These are phyloP conservation scores for Diaprepes abbreviatus DNA, from an alignment of 2,888 invertebrate genomes.

Conservation along the genomic window DNA sequence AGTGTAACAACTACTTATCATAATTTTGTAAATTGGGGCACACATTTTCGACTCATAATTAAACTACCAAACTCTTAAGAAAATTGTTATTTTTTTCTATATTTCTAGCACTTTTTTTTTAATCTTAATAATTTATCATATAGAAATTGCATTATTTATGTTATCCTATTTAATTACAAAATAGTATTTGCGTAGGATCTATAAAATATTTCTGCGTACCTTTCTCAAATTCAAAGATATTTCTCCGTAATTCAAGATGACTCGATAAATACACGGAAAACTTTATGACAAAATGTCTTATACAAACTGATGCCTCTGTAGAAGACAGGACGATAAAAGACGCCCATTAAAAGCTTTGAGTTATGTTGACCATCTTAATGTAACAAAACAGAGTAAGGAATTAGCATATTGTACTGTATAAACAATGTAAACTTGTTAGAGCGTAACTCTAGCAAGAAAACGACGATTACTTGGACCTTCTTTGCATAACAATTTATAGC, in stretches of 20 bases:
- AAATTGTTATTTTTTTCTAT: too few species aligned
- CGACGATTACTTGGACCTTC: conserved; percentile 38
- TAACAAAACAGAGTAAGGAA: conserved; percentile 39
- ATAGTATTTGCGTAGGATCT: too few species aligned
- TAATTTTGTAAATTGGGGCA: too few species aligned
- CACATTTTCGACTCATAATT: too few species aligned
- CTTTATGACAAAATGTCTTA: conserved; percentile 17
- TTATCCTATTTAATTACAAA: too few species aligned
- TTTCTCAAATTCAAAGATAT: neutral
- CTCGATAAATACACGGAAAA: neutral
- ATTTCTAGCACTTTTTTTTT: too few species aligned
- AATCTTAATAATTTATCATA: too few species aligned
- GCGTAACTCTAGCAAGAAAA: conserved; percentile 29
- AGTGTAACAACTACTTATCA: too few species aligned
- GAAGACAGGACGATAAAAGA: conserved; percentile 31
- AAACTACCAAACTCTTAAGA: too few species aligned
- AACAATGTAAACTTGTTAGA: conserved; percentile 41
- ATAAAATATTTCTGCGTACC: too few species aligned
- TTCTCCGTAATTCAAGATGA: neutral
- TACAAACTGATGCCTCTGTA: conserved; percentile 18
- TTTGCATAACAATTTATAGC: conserved; percentile 47
- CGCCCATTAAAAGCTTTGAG: conserved; percentile 28
- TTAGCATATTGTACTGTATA: conserved; percentile 45
- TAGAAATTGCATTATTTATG: too few species aligned
- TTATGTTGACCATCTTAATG: conserved; percentile 38